phyloP scores from a whole-genome alignment of 2,797 vertebrate species.

The Margarornis squamiger region DNA sequence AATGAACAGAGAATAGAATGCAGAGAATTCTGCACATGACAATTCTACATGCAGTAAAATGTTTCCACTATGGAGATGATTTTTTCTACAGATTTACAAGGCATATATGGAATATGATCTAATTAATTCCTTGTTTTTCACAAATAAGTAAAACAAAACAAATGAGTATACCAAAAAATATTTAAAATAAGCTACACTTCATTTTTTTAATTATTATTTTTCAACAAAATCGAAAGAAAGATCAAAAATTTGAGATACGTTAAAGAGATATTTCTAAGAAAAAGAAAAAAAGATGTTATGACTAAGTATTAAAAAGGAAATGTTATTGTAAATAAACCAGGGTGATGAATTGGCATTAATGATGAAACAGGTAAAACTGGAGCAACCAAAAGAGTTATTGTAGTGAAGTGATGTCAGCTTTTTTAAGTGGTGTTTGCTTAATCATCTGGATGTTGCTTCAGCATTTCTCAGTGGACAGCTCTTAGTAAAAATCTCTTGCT shows the following conservation, averaged over 20 bases:
- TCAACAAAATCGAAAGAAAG: not conserved
- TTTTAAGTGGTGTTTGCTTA: not conserved
- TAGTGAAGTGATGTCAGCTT: not conserved
- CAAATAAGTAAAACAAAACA: not conserved
- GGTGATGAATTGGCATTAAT: not conserved
- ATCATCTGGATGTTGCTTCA: not conserved
- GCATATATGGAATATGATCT: not conserved
- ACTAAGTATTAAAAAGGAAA: not conserved
- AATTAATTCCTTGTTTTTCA: not conserved
- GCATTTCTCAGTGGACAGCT: not conserved
- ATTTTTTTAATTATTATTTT: not conserved
- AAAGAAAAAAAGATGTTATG: accelerated
- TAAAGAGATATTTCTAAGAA: not conserved
- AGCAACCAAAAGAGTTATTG: not conserved
- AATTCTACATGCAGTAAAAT: not conserved
- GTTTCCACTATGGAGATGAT: not conserved
- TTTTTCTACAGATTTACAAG: not conserved
- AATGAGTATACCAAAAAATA: not conserved
- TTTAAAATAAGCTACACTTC: not conserved
- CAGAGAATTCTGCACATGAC: not conserved
- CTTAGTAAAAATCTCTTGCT: not conserved
- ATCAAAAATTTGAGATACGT: not conserved
- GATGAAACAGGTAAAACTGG: not conserved
- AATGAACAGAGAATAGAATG: not conserved
- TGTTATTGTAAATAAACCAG: not conserved